phyloP scores from a whole-genome alignment of 1,140 invertebrate genomes.

The Macrobrachium rosenbergii region DNA sequence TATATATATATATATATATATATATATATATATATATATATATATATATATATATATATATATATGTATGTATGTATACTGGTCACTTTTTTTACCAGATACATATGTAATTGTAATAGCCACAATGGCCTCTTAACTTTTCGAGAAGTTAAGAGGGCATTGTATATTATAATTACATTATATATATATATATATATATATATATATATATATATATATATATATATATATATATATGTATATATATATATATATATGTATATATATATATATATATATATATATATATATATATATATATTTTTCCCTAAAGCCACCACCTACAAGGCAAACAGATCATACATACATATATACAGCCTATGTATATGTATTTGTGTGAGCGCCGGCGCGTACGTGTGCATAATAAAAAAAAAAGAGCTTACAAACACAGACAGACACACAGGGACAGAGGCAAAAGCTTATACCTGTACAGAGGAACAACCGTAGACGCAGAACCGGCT shows the following conservation, averaged over 20 bases:
- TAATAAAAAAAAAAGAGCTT: no score
- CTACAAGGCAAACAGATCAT: no score
- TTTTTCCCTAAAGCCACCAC: no score
- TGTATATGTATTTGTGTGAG: background rate
- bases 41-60: background rate
- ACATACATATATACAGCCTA: background rate
- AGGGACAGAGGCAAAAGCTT: background rate
- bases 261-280: constrained; percentile 13
- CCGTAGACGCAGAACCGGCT: no score
- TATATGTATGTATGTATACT: no score
- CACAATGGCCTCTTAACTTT: background rate
- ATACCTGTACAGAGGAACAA: no score
- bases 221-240: constrained; percentile 13
- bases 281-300: constrained; percentile 17
- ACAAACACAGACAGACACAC: no score
- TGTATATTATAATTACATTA: background rate
- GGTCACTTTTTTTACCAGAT: no score
- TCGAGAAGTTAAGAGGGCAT: background rate
- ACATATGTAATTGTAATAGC: no score
- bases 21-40: background rate
- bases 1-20: background rate
- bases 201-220: background rate
- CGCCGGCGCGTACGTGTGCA: no score
- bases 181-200: constrained; percentile 8
- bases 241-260: constrained; percentile 13